A percentile compares a stretch with the other conserved stretches of the same genome.
These are phyloP conservation scores for Tipula unca DNA, from an alignment of 2,888 invertebrate species.

Conservation along the genomic window DNA sequence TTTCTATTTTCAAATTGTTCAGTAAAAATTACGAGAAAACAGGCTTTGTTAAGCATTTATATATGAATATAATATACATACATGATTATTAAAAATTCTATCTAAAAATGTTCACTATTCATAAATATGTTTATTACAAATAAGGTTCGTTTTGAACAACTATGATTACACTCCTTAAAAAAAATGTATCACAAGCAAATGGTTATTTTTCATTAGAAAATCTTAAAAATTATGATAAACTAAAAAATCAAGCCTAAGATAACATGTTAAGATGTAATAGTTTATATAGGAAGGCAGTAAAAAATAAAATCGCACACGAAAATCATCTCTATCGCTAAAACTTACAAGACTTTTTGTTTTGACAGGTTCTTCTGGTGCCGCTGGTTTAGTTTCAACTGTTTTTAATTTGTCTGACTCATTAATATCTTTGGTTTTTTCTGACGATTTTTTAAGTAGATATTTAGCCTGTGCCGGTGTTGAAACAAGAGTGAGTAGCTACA, in stretches of 20 bases:
- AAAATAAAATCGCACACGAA: background rate
- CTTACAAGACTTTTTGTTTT: conserved; percentile 22
- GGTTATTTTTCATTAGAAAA: background rate
- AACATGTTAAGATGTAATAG: background rate
- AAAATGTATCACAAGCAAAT: background rate
- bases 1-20: too few relatives aligned
- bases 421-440: background rate
- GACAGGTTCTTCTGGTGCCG: background rate
- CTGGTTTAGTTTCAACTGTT: background rate
- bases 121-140: background rate
- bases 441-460: conserved; percentile 20
- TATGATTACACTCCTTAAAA: background rate
- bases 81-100: background rate
- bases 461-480: conserved; percentile 24
- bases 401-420: background rate
- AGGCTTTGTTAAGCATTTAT: background rate
- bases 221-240: background rate
- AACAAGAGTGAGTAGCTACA: conserved; percentile 35
- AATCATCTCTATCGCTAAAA: conserved; percentile 10
- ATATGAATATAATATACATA: background rate
- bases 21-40: too few relatives aligned
- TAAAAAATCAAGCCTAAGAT: conserved; percentile 22
- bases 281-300: background rate
- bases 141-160: background rate
- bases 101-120: background rate